These are phyloP conservation scores for Orycteropus afer DNA, from an alignment of 2,113 vertebrate genomes.

Conservation along the genomic window DNA sequence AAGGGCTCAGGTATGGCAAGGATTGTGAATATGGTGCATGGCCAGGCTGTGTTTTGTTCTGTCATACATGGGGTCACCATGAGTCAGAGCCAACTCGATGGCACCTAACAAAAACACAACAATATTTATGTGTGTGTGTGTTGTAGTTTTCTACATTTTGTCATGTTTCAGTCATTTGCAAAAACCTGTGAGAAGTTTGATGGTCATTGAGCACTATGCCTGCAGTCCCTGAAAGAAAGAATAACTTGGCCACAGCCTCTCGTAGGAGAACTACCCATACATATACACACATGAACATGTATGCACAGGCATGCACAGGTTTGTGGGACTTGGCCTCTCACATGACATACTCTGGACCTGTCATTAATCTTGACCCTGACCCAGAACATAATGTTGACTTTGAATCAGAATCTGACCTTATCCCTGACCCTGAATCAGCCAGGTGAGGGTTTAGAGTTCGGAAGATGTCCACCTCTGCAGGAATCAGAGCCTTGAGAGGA, in stretches of 20 bases:
- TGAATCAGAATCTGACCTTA: conserved; percentile 12
- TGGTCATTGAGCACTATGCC: neutral
- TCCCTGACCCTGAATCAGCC: neutral
- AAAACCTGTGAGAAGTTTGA: neutral
- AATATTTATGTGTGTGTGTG: neutral
- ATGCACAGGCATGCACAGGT: rapidly evolving
- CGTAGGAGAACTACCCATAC: neutral
- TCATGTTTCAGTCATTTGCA: neutral
- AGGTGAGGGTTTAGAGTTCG: neutral
- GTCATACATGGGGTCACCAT: neutral
- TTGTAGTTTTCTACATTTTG: neutral
- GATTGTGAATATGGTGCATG: neutral
- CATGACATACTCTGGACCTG: neutral
- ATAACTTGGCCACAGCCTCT: neutral
- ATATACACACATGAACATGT: neutral
- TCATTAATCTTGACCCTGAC: neutral
- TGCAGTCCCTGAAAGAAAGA: neutral
- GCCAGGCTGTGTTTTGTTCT: neutral
- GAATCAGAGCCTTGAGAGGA: neutral
- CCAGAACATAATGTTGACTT: conserved; percentile 17
- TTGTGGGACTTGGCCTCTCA: neutral
- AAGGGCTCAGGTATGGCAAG: too few relatives aligned
- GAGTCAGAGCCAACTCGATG: neutral
- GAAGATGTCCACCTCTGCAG: neutral
- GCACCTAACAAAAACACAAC: neutral